Base-by-base conservation (phyloP, 2,888 invertebrate species). In the Drosophila recens region DNA sequence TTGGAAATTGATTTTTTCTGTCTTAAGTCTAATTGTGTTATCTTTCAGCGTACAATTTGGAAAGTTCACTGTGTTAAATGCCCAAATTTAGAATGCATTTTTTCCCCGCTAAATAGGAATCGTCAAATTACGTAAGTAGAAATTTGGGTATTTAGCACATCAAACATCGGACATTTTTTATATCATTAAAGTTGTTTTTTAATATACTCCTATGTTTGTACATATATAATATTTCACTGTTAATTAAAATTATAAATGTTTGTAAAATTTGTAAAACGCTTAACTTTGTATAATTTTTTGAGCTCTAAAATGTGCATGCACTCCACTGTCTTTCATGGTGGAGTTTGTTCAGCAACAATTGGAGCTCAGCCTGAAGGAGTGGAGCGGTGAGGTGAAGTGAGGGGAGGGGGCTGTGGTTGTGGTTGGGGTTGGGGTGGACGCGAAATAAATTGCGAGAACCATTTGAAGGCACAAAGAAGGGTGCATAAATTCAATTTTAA, bases 401-500 rank as follows among this genome's bases (percentile, higher is more conserved):
- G 34, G n/a, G 30, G 43, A 13, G 13, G 15, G 6, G 15, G 11
- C 3, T 17, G 33, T 5, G 17, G 17, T 17, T 17, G 17, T 6
- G 15, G 11, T 8, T 11, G 33, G 10, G 23, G 11, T 49, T 57
- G 61, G 30, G 54, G 43, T 43, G 27, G 27, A 27, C 69, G 61
- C 63, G 69, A 72, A 77, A 57, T 69, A 73, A 73, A 73, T 67
- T 71, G 77, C 67, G 68, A 51, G 66, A 66, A 67, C 67, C 63
- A 74, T 76, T 72, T 74, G 77, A 70, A 46, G 69, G 46, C n/a
- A 54, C 38, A 13, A 72, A 64, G 76, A 72, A 90, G 91, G 92
- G 92, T 92, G 92, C 91, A 92, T 92, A 92, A 92, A 92, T 92
- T 92, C 88, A 91, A 91, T 91, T 92, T 86, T 77, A 78, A 90